Conservation (phyloP, 2,113 vertebrate species). For the Phalacrocorax aristotelis region DNA sequence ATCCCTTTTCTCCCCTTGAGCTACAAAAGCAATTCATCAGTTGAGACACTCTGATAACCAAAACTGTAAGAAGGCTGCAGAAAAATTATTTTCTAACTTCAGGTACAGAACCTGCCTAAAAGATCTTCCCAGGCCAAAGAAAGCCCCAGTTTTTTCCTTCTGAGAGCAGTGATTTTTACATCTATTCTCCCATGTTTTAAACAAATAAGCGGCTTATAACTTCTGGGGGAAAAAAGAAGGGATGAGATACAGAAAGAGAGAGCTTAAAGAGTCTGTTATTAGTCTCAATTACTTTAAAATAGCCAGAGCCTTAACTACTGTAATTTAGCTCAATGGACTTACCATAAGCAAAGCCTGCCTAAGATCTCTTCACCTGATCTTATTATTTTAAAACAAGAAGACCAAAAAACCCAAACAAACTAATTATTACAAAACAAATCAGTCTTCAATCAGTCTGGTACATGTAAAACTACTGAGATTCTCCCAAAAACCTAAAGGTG, state of each 20-base stretch:
- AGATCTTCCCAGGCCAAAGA: neutral
- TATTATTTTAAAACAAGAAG: neutral
- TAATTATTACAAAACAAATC: neutral
- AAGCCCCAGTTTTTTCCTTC: neutral
- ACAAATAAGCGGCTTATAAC: neutral
- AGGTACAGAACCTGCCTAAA: neutral
- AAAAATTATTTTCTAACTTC: neutral
- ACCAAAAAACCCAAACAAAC: neutral
- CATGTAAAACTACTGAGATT: neutral
- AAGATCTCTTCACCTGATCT: neutral
- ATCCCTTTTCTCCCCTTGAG: neutral
- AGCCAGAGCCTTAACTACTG: neutral
- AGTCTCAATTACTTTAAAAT: neutral
- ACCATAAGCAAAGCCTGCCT: neutral
- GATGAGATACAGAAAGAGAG: neutral
- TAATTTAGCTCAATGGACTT: neutral
- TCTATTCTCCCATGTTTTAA: neutral
- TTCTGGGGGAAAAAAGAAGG: neutral
- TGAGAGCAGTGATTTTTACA: neutral
- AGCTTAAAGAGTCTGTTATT: neutral
- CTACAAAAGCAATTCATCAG: neutral
- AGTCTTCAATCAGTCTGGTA: neutral
- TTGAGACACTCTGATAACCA: neutral
- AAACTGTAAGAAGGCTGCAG: neutral
- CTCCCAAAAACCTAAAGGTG: neutral